Evolutionary conservation across 2,113 vertebrate species (phyloP), one percentile per base, ranked within the genome.

Genomic region (Perognathus longimembris): DNA sequence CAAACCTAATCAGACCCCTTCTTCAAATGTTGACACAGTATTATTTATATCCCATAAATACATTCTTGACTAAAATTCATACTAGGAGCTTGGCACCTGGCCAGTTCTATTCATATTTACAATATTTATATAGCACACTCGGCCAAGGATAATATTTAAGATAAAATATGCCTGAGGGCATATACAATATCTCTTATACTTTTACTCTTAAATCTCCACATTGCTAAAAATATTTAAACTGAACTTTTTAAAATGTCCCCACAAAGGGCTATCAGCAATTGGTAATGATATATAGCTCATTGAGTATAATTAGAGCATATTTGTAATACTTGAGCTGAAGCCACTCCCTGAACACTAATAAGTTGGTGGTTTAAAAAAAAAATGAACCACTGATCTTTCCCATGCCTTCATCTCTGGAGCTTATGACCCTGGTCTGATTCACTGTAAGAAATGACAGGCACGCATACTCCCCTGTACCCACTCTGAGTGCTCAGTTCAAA

Each of bases 91-190:
- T 99, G 99, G 98, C 98, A 96, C 66, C 40, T 69, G 80, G 98
- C 99, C 99, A 98, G 73, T 97, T 98, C 98, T 98, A 98, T 98
- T 99, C 98, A 98, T 98, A 99, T 99, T 98, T 98, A 98, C 98
- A 97, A 97, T 98, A 98, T 99, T 99, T 99, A 98, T 98, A 98
- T 93, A 98, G 97, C 94, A 93, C 97, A 97, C 95, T 97, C 97
- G 97, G 98, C 99, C 99, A 99, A 99, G 98, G 97, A 99, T 98
- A 99, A 99, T 98, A 99, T 98, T 99, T 98, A 98, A 98, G 97
- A 98, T 97, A 98, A 98, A 99, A 98, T 98, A 98, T 95, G 98
- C 98, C 98, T 98, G 77, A 79, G 98, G 98, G 98, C 97, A 98
- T 98, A 98, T 98, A 98, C 97, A 98, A 98, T 98, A 98, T 98